Evolutionary conservation across 2,888 invertebrate species (phyloP).

Genomic region (Polylopha cassiicola): DNA sequence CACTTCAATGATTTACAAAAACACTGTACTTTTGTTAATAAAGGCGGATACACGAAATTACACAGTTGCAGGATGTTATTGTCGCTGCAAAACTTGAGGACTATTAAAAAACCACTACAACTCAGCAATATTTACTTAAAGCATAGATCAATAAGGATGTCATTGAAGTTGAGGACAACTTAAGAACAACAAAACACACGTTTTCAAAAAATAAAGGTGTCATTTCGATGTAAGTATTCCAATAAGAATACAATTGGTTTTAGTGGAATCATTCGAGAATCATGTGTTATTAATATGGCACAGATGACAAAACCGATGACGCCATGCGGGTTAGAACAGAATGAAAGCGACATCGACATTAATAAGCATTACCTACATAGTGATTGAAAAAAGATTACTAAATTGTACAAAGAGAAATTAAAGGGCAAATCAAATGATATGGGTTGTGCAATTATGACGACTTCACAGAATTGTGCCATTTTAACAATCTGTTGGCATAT

Average conservation of each 20-base stretch:
- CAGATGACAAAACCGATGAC: slow-evolving; percentile 25
- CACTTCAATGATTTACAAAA: slow-evolving; percentile 33
- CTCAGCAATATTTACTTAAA: too few species aligned
- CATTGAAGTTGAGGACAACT: slow-evolving; percentile 9
- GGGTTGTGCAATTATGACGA: too few species aligned
- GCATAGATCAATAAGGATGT: slow-evolving; percentile 20
- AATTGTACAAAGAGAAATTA: too few species aligned
- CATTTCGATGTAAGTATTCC: slow-evolving; percentile 2
- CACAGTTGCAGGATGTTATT: slow-evolving; percentile 25
- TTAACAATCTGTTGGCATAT: too few species aligned
- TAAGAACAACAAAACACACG: slow-evolving; percentile 1
- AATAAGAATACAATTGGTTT: slow-evolving; percentile 17
- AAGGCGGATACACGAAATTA: slow-evolving; percentile 18
- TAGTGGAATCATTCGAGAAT: slow-evolving; percentile 15
- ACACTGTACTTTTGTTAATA: slow-evolving; percentile 20
- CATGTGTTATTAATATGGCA: slow-evolving; percentile 17
- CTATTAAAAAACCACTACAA: slow-evolving; percentile 6
- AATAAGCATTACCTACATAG: not conserved
- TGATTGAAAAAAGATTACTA: not conserved
- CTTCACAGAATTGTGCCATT: too few species aligned
- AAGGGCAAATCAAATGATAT: too few species aligned
- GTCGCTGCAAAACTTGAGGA: slow-evolving; percentile 20
- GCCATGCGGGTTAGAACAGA: slow-evolving; percentile 9
- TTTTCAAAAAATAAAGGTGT: not conserved
- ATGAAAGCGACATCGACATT: slow-evolving; percentile 4